Evolutionary conservation across 2,888 invertebrate genomes (phyloP).

Genomic region (Exocentrus adspersus): DNA sequence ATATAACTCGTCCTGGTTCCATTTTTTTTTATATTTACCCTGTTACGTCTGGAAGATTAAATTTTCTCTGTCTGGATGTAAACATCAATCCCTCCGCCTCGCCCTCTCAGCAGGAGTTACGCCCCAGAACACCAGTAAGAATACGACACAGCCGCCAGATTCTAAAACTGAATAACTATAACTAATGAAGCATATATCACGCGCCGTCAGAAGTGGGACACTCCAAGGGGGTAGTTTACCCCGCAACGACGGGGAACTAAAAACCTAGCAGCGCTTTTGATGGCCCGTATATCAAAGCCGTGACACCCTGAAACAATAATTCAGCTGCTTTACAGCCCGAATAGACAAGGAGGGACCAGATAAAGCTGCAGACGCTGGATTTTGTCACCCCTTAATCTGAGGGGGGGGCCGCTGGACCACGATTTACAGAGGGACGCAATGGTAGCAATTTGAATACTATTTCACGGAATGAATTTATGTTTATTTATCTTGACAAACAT

Average conservation of each 20-base stretch:
- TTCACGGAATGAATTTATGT: slow-evolving; percentile 6
- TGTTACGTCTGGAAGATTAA: too few species aligned
- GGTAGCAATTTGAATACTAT: slow-evolving; percentile 9
- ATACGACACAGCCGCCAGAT: slow-evolving; percentile 7
- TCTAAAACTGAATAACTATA: slow-evolving; percentile 49
- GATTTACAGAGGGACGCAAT: slow-evolving; percentile 17
- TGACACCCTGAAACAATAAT: slow-evolving; percentile 63
- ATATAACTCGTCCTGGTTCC: background rate
- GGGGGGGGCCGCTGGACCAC: slow-evolving; percentile 13
- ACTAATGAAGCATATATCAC: slow-evolving; percentile 60
- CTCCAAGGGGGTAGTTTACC: slow-evolving; percentile 36
- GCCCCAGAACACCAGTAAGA: slow-evolving; percentile 3
- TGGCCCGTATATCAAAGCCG: slow-evolving; percentile 62
- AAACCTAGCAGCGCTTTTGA: slow-evolving; percentile 59
- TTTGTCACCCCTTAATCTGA: slow-evolving; percentile 30
- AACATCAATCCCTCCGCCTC: background rate
- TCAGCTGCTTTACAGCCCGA: slow-evolving; percentile 62
- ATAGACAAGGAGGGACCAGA: slow-evolving; percentile 59
- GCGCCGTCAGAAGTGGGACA: slow-evolving; percentile 47
- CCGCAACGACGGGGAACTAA: slow-evolving; percentile 49
- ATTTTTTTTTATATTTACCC: background rate
- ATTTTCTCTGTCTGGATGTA: too few species aligned
- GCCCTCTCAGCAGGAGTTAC: too few species aligned
- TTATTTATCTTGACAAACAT: slow-evolving; percentile 11
- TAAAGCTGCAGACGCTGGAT: slow-evolving; percentile 44